phyloP scores from a whole-genome alignment of 2,113 vertebrate genomes.

The Origma solitaria region DNA sequence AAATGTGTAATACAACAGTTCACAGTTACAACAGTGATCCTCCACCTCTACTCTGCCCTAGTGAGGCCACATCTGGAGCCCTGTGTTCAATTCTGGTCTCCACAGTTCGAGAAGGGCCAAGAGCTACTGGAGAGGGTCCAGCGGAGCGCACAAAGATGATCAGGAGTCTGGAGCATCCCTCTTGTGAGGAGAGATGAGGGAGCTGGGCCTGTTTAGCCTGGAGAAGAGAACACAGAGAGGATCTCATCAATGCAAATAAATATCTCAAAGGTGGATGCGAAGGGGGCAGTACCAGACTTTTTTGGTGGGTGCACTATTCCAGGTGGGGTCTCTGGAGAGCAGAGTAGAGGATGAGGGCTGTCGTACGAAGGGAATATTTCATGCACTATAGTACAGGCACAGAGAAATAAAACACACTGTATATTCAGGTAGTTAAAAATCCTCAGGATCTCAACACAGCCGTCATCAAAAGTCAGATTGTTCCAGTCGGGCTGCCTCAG shows the following conservation, averaged over 20 bases:
- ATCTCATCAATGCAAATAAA: neutral
- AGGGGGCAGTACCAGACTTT: neutral
- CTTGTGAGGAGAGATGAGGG: neutral
- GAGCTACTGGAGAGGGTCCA: neutral
- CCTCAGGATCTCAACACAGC: conserved; percentile 14
- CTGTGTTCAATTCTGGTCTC: neutral
- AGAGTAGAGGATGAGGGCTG: neutral
- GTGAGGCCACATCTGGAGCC: neutral
- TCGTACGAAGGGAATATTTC: neutral
- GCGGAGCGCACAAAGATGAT: neutral
- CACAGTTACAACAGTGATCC: neutral
- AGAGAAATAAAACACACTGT: neutral
- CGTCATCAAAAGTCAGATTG: neutral
- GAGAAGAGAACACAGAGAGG: neutral
- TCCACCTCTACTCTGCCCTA: neutral
- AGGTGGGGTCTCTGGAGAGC: neutral
- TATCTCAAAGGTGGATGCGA: neutral
- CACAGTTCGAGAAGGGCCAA: neutral
- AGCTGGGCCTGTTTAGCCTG: neutral
- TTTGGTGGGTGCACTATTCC: neutral
- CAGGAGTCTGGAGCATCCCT: neutral
- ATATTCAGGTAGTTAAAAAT: conserved; percentile 45
- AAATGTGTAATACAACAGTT: neutral
- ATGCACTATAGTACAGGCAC: neutral
- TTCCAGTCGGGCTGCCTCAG: neutral